These are phyloP conservation scores for Hozukius guyotensis DNA, from an alignment of 2,797 vertebrate species.

Conservation along the genomic window DNA sequence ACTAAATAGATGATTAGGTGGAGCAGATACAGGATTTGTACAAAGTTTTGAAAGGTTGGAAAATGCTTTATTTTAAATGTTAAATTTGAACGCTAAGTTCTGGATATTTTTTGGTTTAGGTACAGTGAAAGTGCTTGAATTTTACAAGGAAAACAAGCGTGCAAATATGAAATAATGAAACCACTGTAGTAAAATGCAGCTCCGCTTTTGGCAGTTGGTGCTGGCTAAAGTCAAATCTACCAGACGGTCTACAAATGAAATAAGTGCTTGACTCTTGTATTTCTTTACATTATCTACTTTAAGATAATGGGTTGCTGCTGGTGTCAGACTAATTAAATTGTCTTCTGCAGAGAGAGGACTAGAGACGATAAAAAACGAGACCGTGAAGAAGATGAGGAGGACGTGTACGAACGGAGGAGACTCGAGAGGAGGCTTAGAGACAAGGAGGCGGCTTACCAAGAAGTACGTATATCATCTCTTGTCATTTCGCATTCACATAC, in stretches of 20 bases:
- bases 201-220: not conserved
- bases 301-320: too few species aligned
- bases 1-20: too few species aligned
- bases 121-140: not conserved
- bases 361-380: constrained; percentile 96
- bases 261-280: not conserved
- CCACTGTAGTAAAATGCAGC: not conserved
- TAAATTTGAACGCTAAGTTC: not conserved
- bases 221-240: not conserved
- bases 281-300: not conserved
- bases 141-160: not conserved
- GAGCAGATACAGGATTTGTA: not conserved
- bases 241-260: not conserved
- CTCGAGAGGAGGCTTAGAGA: constrained; percentile 95
- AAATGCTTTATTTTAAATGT: not conserved
- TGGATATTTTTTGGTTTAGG: not conserved
- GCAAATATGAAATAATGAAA: not conserved
- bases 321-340: not conserved
- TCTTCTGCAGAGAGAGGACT: constrained; percentile 85
- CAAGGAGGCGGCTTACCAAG: constrained; percentile 98
- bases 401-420: constrained; percentile 94
- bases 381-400: constrained; percentile 94
- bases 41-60: not conserved
- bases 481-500: not conserved
- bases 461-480: constrained; percentile 77